Percentiles rank a stretch among this genome's conserved stretches.
These are phyloP conservation scores for Micrasema longulum DNA, from an alignment of 1,140 invertebrate genomes.

Conservation along the genomic window DNA sequence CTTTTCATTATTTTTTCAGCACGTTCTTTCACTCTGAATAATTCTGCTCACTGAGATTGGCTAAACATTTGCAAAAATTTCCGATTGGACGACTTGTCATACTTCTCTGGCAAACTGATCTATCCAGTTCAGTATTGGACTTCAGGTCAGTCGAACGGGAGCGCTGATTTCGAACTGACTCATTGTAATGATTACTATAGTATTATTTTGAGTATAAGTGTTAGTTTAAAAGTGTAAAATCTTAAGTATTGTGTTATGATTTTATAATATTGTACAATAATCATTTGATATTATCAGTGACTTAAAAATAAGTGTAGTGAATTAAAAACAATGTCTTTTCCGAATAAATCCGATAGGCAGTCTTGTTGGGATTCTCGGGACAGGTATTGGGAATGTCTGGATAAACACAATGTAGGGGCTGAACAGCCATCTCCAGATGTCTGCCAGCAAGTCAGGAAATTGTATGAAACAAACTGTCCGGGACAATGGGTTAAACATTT, in stretches of 20 bases:
- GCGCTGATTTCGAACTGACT: constrained; percentile 37
- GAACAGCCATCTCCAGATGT: constrained; percentile 63
- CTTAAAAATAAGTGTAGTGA: background rate
- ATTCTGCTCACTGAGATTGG: constrained; percentile 20
- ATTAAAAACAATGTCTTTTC: constrained; percentile 80
- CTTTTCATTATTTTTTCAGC: constrained; percentile 46
- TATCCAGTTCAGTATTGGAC: constrained; percentile 32
- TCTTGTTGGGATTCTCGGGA: constrained; percentile 89
- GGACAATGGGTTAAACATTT: constrained; percentile 94
- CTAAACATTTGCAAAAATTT: constrained; percentile 24
- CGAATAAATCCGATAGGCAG: constrained; percentile 82
- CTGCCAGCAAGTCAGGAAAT: constrained; percentile 79
- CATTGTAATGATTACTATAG: background rate
- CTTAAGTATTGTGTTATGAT: constrained; percentile 15
- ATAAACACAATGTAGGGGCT: constrained; percentile 69
- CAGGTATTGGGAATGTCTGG: constrained; percentile 90
- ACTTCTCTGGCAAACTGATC: constrained; percentile 30
- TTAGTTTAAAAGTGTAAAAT: constrained; percentile 4
- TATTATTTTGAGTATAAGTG: constrained; percentile 24
- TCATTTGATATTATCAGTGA: constrained; percentile 22
- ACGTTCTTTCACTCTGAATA: constrained; percentile 27
- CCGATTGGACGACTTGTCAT: constrained; percentile 43
- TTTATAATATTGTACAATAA: background rate
- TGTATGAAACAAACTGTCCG: constrained; percentile 88
- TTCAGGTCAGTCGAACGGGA: constrained; percentile 51